These are phyloP conservation scores for Benitochromis conjunctus DNA, from an alignment of 2,113 vertebrate genomes.

Conservation along the genomic window DNA sequence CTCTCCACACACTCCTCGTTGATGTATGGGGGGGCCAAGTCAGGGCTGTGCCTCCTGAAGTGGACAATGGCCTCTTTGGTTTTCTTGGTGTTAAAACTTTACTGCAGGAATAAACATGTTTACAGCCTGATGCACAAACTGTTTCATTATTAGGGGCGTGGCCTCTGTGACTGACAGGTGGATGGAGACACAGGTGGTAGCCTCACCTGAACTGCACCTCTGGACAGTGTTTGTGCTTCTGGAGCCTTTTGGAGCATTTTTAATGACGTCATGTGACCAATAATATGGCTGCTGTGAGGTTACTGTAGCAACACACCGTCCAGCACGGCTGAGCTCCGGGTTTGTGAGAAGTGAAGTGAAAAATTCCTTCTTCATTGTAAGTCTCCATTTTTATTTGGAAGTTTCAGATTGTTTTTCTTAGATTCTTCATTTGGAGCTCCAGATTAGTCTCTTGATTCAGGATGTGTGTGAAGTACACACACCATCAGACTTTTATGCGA, in stretches of 20 bases:
- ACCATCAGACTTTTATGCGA: background rate
- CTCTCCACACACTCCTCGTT: too few species aligned
- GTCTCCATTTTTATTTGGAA: background rate
- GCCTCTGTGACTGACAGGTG: background rate
- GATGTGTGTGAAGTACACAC: background rate
- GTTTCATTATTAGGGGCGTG: background rate
- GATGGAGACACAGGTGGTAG: background rate
- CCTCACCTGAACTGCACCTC: background rate
- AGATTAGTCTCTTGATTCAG: background rate
- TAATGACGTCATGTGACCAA: too few species aligned
- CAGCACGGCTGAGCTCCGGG: background rate
- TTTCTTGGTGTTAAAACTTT: background rate
- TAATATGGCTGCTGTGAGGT: background rate
- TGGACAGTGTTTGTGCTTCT: background rate
- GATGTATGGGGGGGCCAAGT: too few species aligned
- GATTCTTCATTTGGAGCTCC: background rate
- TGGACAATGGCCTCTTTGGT: too few species aligned
- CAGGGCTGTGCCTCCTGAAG: too few species aligned
- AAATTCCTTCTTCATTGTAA: too few species aligned
- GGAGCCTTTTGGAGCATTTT: background rate
- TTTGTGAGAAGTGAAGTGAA: background rate
- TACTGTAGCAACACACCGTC: background rate
- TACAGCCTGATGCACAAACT: background rate
- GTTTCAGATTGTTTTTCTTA: background rate
- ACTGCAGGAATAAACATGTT: background rate